A percentile compares a stretch with the other conserved stretches of the same genome.
Evolutionary conservation across 2,888 invertebrate species (phyloP).

Genomic region (Ophion ellenae): DNA sequence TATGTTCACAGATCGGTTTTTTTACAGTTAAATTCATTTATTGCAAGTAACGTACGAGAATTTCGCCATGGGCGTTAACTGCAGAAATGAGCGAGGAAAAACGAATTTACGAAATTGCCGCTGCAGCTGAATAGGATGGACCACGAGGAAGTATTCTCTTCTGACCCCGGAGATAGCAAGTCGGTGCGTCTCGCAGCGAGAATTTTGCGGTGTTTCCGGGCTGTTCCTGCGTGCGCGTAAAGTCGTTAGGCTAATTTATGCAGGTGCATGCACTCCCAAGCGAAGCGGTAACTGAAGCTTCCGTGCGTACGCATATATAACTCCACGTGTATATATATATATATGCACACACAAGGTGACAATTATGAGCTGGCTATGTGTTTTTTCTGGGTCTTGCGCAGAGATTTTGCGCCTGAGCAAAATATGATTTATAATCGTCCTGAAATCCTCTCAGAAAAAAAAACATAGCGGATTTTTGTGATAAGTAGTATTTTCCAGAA

Average conservation of each 20-base stretch:
- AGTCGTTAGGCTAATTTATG: slow-evolving; percentile 74
- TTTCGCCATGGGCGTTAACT: too few relatives aligned
- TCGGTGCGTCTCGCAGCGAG: neutral
- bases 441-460: too few relatives aligned
- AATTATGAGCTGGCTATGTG: neutral
- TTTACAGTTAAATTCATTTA: too few relatives aligned
- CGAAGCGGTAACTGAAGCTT: slow-evolving; percentile 36
- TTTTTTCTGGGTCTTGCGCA: too few relatives aligned
- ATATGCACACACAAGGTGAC: neutral
- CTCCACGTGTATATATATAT: neutral
- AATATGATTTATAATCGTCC: too few relatives aligned
- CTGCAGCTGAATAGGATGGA: neutral
- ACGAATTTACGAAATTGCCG: neutral
- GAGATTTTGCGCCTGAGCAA: too few relatives aligned
- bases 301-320: slow-evolving; percentile 36
- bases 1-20: too few relatives aligned
- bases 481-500: neutral
- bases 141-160: neutral
- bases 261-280: slow-evolving; percentile 59
- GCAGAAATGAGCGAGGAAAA: neutral
- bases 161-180: slow-evolving; percentile 1
- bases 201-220: slow-evolving; percentile 62
- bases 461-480: neutral
- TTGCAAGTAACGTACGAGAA: too few relatives aligned
- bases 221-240: slow-evolving; percentile 55